These are phyloP conservation scores for Betta splendens DNA, from an alignment of 2,797 vertebrate species.

Conservation along the genomic window DNA sequence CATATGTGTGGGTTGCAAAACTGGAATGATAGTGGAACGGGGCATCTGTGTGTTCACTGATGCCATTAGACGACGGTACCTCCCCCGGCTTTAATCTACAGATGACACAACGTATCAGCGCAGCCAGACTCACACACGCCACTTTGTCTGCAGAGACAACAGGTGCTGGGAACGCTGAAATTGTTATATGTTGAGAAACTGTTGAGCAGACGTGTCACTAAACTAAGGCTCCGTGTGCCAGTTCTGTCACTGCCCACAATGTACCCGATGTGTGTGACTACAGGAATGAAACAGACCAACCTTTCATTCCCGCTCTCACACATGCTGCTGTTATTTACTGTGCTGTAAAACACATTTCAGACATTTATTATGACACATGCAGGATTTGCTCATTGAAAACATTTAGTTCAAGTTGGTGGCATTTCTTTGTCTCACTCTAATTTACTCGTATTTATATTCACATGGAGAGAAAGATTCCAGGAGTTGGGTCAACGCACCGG, in stretches of 20 bases:
- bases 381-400: neutral
- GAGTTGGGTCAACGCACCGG: constrained; percentile 33
- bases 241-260: constrained; percentile 25
- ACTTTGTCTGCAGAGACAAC: constrained; percentile 44
- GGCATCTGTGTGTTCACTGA: constrained; percentile 65
- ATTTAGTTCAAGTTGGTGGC: constrained; percentile 7
- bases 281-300: constrained; percentile 27
- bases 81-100: constrained; percentile 60
- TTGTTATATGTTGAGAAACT: constrained; percentile 22
- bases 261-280: constrained; percentile 22
- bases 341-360: neutral
- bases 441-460: no score
- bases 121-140: constrained; percentile 38
- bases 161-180: constrained; percentile 35
- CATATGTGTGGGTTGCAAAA: constrained; percentile 74
- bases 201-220: constrained; percentile 17
- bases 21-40: constrained; percentile 66
- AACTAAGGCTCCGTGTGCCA: constrained; percentile 21
- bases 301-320: neutral
- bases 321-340: neutral
- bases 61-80: constrained; percentile 57
- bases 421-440: no score
- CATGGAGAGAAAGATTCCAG: constrained; percentile 7
- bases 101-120: constrained; percentile 63
- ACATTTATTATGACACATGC: neutral